phyloP scores from a whole-genome alignment of 2,888 invertebrate species.

The Thecocarcelia acutangulata region DNA sequence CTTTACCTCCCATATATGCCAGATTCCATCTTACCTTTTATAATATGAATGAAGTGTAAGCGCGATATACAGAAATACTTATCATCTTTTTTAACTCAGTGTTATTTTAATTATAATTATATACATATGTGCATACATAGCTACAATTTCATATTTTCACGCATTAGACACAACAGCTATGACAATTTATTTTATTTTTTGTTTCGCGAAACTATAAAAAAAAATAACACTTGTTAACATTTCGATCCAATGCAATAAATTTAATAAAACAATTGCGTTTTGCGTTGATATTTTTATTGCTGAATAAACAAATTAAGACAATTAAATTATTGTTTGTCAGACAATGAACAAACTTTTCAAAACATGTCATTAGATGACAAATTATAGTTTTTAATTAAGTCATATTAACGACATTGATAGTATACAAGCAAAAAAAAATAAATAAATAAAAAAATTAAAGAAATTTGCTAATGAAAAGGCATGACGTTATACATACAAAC shows the following conservation, averaged over 20 bases:
- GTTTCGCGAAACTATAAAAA: background rate
- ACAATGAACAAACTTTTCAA: constrained; percentile 50
- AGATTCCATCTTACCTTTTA: no score
- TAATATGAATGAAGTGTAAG: no score
- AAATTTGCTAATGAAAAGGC: background rate
- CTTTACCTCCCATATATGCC: no score
- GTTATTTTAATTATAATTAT: no score
- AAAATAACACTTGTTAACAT: constrained; percentile 25
- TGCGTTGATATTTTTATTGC: constrained; percentile 20
- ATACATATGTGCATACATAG: no score
- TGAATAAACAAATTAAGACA: constrained; percentile 49
- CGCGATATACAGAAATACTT: no score
- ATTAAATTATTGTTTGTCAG: constrained; percentile 37
- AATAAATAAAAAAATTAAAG: no score
- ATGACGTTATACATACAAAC: no score
- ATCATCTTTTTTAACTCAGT: no score
- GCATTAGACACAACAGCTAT: background rate
- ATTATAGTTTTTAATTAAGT: constrained; percentile 35
- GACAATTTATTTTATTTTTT: constrained; percentile 1
- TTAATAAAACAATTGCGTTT: constrained; percentile 38
- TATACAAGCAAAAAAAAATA: constrained; percentile 10
- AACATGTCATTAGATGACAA: constrained; percentile 56
- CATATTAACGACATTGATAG: constrained; percentile 39
- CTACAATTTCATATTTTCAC: background rate
- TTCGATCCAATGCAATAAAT: constrained; percentile 32